These are phyloP conservation scores for Drosophila arawakana DNA, from an alignment of 1,140 invertebrate genomes.

Conservation along the genomic window DNA sequence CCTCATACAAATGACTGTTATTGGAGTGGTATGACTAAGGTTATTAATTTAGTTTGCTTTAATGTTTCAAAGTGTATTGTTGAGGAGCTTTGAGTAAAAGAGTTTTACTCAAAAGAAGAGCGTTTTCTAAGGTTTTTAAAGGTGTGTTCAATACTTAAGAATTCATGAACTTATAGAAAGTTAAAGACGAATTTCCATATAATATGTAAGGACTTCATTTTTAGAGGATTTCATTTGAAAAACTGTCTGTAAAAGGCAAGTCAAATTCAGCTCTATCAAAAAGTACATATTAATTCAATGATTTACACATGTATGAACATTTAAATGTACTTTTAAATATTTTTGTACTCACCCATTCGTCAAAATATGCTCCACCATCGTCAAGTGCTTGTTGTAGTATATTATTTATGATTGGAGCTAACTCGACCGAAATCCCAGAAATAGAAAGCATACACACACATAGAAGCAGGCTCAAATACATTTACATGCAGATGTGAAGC, in stretches of 20 bases:
- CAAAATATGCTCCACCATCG: constrained; percentile 8
- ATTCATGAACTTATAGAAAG: no score
- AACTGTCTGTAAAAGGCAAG: no score
- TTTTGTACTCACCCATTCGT: constrained; percentile 5
- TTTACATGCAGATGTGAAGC: constrained; percentile 6
- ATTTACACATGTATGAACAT: constrained; percentile 13
- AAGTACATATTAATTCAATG: not conserved
- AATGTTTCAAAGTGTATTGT: constrained; percentile 1
- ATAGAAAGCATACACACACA: constrained; percentile 7
- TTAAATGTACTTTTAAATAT: constrained; percentile 10
- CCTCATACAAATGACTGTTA: not conserved
- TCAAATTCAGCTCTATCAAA: no score
- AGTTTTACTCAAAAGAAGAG: no score
- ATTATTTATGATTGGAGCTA: constrained; percentile 35
- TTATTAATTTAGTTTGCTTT: not conserved
- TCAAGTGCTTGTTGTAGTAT: constrained; percentile 12
- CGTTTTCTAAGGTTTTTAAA: no score
- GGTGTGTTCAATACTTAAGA: no score
- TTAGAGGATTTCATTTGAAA: no score
- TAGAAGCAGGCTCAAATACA: constrained; percentile 2
- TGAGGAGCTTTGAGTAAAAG: no score
- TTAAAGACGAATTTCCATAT: no score
- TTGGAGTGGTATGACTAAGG: no score
- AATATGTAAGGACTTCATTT: no score
- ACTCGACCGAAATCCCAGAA: constrained; percentile 23